Conservation (phyloP, 30 jellyfish, hydroid and myxozoan species). For the Turritopsis dohrnii region DNA sequence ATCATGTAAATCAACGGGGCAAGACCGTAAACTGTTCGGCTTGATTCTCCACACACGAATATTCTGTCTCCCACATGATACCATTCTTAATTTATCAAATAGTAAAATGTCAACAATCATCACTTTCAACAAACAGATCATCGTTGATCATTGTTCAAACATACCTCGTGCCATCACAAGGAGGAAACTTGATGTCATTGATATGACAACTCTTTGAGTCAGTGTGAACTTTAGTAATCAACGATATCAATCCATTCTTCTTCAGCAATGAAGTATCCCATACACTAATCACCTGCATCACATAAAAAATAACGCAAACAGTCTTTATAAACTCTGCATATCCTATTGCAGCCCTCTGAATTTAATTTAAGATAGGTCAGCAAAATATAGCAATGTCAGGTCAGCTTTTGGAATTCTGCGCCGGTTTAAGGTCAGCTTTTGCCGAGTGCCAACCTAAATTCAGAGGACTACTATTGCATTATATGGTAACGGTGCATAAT, state of each 20-base stretch:
- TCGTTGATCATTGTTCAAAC: conserved; percentile 1
- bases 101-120: not conserved
- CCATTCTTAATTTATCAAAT: conserved; percentile 35
- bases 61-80: conserved; percentile 71
- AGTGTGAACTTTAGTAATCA: conserved; percentile 68
- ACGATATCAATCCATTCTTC: conserved; percentile 48
- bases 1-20: conserved; percentile 54
- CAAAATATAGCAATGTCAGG: too few relatives aligned
- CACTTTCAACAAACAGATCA: not conserved
- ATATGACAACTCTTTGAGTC: conserved; percentile 40
- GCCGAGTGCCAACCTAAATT: too few relatives aligned
- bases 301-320: not conserved
- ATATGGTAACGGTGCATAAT: too few relatives aligned
- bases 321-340: too few relatives aligned
- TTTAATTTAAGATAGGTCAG: too few relatives aligned
- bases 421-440: too few relatives aligned
- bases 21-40: conserved; percentile 64
- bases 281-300: conserved; percentile 48
- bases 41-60: conserved; percentile 77
- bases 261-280: conserved; percentile 67
- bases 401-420: too few relatives aligned
- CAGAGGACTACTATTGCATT: too few relatives aligned
- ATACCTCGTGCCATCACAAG: conserved; percentile 72
- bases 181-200: conserved; percentile 33
- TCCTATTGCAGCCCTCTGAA: too few relatives aligned